phyloP scores from a whole-genome alignment of 2,113 vertebrate species.

The Hemiscyllium ocellatum region DNA sequence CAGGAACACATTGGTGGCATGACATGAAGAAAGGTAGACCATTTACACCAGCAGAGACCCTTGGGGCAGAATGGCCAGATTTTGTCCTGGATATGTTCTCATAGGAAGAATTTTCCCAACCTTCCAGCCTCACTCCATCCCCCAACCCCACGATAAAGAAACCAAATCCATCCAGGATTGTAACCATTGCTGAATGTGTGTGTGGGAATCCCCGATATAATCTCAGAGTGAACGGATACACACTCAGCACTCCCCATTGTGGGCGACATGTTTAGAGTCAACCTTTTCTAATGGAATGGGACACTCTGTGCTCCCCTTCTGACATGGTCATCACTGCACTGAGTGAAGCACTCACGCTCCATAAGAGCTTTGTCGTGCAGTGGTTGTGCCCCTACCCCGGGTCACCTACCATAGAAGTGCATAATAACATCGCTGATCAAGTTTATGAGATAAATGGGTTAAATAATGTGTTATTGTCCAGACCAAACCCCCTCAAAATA shows the following conservation, averaged over 20 bases:
- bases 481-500: no score
- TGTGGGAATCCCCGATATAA: neutral
- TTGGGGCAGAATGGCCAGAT: neutral
- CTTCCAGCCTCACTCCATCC: neutral
- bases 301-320: neutral
- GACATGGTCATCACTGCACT: neutral
- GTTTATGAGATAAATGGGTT: no score
- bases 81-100: neutral
- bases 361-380: neutral
- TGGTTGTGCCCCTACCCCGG: no score
- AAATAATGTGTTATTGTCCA: no score
- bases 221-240: neutral
- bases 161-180: neutral
- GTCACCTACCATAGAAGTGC: no score
- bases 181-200: neutral
- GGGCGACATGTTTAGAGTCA: neutral
- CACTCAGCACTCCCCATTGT: neutral
- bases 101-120: neutral
- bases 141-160: neutral
- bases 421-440: no score
- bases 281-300: neutral
- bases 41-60: neutral
- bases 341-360: neutral
- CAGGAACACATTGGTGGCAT: neutral
- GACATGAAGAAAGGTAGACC: neutral